phyloP scores from a whole-genome alignment of 2,888 invertebrate species.

The Clanis bilineata region DNA sequence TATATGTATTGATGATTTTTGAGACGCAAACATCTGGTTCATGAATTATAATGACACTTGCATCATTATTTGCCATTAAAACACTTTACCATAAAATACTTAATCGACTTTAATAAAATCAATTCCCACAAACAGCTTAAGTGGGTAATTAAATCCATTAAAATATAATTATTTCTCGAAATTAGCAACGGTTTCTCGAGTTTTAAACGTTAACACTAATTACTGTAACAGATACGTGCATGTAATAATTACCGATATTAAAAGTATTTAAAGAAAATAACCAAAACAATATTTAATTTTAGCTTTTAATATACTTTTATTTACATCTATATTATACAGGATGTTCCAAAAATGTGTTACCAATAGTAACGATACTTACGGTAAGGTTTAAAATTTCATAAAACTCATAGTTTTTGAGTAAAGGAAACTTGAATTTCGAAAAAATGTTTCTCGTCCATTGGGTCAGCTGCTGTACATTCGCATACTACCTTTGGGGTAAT shows the following conservation, averaged over 20 bases:
- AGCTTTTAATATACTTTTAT: too few species aligned
- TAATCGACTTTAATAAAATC: constrained; percentile 6
- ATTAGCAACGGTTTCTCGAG: constrained; percentile 12
- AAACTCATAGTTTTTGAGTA: too few species aligned
- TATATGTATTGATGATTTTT: constrained; percentile 9
- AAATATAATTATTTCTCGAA: constrained; percentile 13
- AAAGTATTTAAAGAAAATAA: neutral
- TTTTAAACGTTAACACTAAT: constrained; percentile 38
- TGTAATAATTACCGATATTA: constrained; percentile 51
- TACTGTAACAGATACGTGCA: constrained; percentile 33
- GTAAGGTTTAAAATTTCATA: too few species aligned
- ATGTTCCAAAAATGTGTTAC: too few species aligned
- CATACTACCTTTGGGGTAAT: too few species aligned
- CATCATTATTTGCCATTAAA: neutral
- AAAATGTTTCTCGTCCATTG: too few species aligned
- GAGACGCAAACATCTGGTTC: neutral
- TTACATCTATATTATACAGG: too few species aligned
- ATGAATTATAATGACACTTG: neutral
- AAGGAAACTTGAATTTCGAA: too few species aligned
- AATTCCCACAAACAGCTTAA: neutral
- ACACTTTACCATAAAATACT: constrained; percentile 1
- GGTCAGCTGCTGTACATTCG: too few species aligned
- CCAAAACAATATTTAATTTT: too few species aligned
- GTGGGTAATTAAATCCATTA: constrained; percentile 13
- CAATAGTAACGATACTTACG: too few species aligned